Conservation (phyloP, 2,888 invertebrate genomes). For the Anodontia alba region DNA sequence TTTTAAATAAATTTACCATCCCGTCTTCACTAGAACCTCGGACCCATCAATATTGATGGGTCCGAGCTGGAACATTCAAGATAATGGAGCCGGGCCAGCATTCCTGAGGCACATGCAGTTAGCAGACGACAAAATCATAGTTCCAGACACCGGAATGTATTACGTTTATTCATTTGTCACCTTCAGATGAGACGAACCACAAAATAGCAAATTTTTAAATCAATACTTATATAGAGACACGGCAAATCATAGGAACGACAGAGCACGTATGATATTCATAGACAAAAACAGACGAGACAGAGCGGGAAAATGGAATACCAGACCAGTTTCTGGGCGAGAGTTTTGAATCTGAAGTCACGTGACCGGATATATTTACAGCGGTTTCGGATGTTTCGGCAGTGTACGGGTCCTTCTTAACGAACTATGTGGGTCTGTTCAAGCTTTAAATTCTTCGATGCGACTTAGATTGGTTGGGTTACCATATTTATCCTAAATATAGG, state of each 20-base stretch:
- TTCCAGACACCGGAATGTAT: background rate
- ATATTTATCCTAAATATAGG: too few species aligned
- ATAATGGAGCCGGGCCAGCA: background rate
- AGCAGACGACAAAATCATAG: background rate
- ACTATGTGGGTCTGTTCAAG: background rate
- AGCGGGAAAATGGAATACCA: background rate
- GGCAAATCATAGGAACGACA: background rate
- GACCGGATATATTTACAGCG: background rate
- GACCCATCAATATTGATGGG: too few species aligned
- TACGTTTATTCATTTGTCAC: background rate
- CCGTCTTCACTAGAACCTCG: background rate
- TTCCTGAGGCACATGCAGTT: background rate
- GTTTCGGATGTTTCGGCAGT: background rate
- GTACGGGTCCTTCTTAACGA: background rate
- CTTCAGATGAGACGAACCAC: background rate
- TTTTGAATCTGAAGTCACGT: background rate
- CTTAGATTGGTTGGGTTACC: too few species aligned
- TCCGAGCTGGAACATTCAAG: background rate
- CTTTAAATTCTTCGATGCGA: background rate
- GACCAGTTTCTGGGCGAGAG: background rate
- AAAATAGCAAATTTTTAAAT: background rate
- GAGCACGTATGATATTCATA: background rate
- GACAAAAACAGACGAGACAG: background rate
- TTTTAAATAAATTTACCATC: background rate
- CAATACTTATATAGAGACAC: background rate